Evolutionary conservation across 2,797 vertebrate species (phyloP).

Genomic region (Intellagama lesueurii): DNA sequence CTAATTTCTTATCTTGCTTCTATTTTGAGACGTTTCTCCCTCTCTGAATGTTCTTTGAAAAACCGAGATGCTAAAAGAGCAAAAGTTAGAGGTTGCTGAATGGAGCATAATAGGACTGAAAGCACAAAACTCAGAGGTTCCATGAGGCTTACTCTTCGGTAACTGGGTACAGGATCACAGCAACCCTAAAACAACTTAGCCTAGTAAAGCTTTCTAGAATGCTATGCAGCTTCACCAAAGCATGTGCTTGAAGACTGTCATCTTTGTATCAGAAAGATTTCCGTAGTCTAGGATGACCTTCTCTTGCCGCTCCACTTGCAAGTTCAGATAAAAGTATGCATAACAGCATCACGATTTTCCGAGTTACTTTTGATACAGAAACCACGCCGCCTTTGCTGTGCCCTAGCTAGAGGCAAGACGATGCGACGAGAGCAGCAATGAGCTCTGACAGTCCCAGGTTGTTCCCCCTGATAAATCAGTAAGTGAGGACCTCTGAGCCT

Average conservation of each 20-base stretch:
- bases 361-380: background rate
- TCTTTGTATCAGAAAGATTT: slow-evolving; percentile 19
- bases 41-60: background rate
- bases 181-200: background rate
- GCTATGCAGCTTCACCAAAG: background rate
- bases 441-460: background rate
- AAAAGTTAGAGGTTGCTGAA: background rate
- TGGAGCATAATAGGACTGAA: fast-evolving
- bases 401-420: background rate
- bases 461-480: background rate
- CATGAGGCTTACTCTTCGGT: too few relatives aligned
- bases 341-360: fast-evolving
- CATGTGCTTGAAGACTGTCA: background rate
- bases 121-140: background rate
- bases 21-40: background rate
- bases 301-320: background rate
- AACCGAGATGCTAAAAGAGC: background rate
- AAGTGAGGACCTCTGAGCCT: background rate
- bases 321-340: slow-evolving; percentile 1
- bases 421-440: slow-evolving; percentile 8
- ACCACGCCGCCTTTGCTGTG: background rate
- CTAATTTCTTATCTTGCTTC: background rate
- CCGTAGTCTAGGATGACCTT: background rate
- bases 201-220: background rate
- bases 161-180: background rate